A percentile compares a stretch with the other conserved stretches of the same genome.
Evolutionary conservation across 2,888 invertebrate genomes (phyloP).

Genomic region (Drosophila siamana): DNA sequence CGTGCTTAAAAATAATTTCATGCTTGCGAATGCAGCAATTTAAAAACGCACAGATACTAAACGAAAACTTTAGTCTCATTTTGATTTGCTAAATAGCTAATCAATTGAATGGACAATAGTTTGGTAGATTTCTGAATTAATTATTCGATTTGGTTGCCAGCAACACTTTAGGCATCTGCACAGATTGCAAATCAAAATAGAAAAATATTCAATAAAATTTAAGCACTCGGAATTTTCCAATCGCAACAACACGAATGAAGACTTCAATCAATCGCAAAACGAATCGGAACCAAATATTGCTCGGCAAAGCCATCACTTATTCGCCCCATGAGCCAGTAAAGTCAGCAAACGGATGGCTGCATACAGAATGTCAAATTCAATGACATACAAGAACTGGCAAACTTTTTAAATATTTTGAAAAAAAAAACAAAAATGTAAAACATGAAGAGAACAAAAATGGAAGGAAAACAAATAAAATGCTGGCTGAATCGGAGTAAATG

Average conservation of each 20-base stretch:
- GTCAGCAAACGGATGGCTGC: conserved; percentile 26
- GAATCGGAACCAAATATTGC: neutral
- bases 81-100: neutral
- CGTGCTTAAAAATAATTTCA: conserved; percentile 72
- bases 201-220: neutral
- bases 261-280: neutral
- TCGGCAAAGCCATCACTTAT: conserved; percentile 45
- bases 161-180: no score
- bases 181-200: no score
- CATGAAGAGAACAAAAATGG: conserved; percentile 10
- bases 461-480: conserved; percentile 23
- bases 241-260: neutral
- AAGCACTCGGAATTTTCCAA: no score
- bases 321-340: conserved; percentile 18
- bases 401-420: conserved; percentile 67
- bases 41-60: no score
- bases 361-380: conserved; percentile 46
- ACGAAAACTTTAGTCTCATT: no score
- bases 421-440: conserved; percentile 47
- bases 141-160: no score
- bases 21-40: conserved; percentile 51
- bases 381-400: conserved; percentile 45
- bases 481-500: conserved; percentile 43
- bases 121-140: neutral
- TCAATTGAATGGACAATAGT: neutral